These are phyloP conservation scores for Lucilia sericata DNA, from an alignment of 1,140 invertebrate species.

Conservation along the genomic window DNA sequence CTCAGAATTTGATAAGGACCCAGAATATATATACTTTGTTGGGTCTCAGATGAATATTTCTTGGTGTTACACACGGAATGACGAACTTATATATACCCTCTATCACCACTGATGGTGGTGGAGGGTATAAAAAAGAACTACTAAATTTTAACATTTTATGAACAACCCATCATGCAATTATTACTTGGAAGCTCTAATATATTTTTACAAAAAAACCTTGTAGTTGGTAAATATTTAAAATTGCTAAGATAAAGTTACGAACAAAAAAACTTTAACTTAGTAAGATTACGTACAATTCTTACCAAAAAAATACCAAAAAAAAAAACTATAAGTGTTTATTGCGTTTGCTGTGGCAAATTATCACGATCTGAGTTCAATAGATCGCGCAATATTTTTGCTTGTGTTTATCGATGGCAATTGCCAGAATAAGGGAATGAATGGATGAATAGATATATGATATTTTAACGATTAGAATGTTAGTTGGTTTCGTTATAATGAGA, in stretches of 20 bases:
- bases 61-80: too few relatives aligned
- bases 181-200: neutral
- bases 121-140: too few relatives aligned
- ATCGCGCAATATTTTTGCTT: neutral
- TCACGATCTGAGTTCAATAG: constrained; percentile 20
- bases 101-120: too few relatives aligned
- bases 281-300: too few relatives aligned
- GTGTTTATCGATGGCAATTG: neutral
- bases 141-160: neutral
- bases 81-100: too few relatives aligned
- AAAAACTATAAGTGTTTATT: constrained; percentile 14
- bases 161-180: neutral
- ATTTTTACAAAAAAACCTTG: neutral
- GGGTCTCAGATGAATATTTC: too few relatives aligned
- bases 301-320: neutral
- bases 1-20: too few relatives aligned
- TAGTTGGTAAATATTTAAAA: neutral
- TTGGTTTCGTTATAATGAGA: neutral
- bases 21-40: too few relatives aligned
- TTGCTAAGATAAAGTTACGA: neutral
- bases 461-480: constrained; percentile 17
- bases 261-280: neutral
- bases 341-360: constrained; percentile 25
- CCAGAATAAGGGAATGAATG: neutral
- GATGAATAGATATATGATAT: neutral